Percentiles rank a stretch among this genome's conserved stretches.
These are phyloP conservation scores for Operophtera brumata DNA, from an alignment of 2,888 invertebrate species.

Conservation along the genomic window DNA sequence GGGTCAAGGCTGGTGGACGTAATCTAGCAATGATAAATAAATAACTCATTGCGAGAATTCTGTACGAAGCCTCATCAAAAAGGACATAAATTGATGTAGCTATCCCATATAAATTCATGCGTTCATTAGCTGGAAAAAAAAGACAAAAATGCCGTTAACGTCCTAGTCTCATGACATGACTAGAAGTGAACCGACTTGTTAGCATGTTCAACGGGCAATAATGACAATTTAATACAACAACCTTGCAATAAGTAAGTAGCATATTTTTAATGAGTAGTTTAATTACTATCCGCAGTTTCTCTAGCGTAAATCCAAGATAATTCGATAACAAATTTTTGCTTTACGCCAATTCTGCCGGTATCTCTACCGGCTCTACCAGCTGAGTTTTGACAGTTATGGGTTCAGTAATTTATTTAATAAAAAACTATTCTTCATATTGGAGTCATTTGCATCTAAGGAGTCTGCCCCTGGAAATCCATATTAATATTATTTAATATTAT, in stretches of 20 bases:
- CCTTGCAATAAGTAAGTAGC: neutral
- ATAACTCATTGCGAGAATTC: neutral
- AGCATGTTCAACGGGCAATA: conserved; percentile 27
- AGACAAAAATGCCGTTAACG: conserved; percentile 36
- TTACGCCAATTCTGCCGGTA: too few species aligned
- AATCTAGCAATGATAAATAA: too few species aligned
- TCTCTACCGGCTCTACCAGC: too few species aligned
- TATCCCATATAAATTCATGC: conserved; percentile 11
- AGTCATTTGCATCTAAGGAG: too few species aligned
- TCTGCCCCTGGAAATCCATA: too few species aligned
- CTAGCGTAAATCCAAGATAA: neutral
- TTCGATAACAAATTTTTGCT: neutral
- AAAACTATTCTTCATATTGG: too few species aligned
- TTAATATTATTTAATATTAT: too few species aligned
- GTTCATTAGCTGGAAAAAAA: conserved; percentile 29
- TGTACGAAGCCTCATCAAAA: neutral
- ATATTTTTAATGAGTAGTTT: neutral
- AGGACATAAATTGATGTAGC: neutral
- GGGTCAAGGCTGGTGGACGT: neutral
- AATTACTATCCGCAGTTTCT: neutral
- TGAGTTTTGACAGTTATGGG: too few species aligned
- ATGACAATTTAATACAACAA: conserved; percentile 8
- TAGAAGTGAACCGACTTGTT: conserved; percentile 43
- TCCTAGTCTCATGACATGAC: conserved; percentile 40
- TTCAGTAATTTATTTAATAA: too few species aligned